These are phyloP conservation scores for Dioctria linearis DNA, from an alignment of 2,888 invertebrate species.

Conservation along the genomic window DNA sequence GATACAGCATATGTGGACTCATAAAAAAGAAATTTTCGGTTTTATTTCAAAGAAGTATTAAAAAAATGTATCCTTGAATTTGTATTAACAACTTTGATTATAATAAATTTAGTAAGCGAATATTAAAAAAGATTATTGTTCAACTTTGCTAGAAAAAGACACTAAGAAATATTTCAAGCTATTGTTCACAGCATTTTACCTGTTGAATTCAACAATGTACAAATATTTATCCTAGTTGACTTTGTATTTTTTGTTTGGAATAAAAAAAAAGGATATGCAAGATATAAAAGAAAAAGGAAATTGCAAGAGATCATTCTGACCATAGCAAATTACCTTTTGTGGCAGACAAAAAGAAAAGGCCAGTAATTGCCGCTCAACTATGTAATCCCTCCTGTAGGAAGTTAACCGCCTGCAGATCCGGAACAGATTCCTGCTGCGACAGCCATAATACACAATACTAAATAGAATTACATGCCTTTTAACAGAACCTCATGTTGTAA, in stretches of 20 bases:
- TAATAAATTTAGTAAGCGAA: too few species aligned
- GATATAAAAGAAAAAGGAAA: slow-evolving; percentile 9
- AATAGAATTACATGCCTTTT: slow-evolving; percentile 57
- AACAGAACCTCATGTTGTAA: slow-evolving; percentile 54
- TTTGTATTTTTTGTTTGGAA: slow-evolving; percentile 26
- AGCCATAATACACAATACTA: slow-evolving; percentile 44
- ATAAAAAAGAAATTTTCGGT: too few species aligned
- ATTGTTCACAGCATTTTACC: background rate
- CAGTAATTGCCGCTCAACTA: slow-evolving; percentile 52
- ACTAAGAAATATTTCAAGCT: background rate
- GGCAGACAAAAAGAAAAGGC: slow-evolving; percentile 32
- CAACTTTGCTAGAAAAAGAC: background rate
- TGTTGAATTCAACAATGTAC: slow-evolving; percentile 49
- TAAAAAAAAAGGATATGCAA: slow-evolving; percentile 16
- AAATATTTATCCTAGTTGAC: slow-evolving; percentile 53
- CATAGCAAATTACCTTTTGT: slow-evolving; percentile 13
- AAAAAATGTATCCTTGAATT: too few species aligned
- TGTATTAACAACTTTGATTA: too few species aligned
- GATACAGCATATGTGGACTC: too few species aligned
- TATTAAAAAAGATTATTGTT: too few species aligned
- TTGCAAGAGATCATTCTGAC: slow-evolving; percentile 25
- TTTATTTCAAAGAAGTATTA: too few species aligned
- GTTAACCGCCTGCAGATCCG: slow-evolving; percentile 45
- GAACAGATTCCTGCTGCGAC: slow-evolving; percentile 54
- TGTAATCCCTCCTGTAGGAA: background rate